Conservation (phyloP, 2,113 vertebrate species). For the Condylura cristata region DNA sequence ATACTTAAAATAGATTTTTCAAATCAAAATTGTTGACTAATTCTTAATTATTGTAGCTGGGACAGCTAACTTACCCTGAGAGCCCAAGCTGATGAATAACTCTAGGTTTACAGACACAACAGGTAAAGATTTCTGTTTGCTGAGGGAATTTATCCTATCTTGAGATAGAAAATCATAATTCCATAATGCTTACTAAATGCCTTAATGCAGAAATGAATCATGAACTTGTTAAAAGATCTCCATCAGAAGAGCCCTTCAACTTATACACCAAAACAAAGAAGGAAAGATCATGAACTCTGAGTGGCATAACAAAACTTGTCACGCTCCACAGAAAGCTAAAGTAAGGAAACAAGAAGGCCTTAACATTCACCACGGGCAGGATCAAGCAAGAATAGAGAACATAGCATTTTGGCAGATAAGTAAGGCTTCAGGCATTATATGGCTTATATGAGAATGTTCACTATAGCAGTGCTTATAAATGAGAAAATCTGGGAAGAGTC, state of each 20-base stretch:
- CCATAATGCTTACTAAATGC: constrained; percentile 43
- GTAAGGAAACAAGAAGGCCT: neutral
- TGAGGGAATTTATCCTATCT: constrained; percentile 36
- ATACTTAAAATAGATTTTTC: constrained; percentile 36
- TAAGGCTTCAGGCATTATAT: neutral
- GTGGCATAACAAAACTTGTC: constrained; percentile 48
- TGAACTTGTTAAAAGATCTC: constrained; percentile 51
- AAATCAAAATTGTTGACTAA: neutral
- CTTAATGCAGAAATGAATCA: constrained; percentile 45
- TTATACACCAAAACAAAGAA: neutral
- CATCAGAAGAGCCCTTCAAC: constrained; percentile 38
- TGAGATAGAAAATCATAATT: constrained; percentile 52
- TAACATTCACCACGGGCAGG: neutral
- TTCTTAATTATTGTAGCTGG: neutral
- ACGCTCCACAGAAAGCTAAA: constrained; percentile 28
- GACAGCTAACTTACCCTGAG: constrained; percentile 12
- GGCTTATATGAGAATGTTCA: neutral
- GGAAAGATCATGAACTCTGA: constrained; percentile 33
- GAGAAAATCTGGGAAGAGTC: neutral
- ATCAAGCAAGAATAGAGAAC: neutral
- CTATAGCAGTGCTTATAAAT: constrained; percentile 7
- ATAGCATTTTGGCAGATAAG: neutral
- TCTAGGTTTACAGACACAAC: constrained; percentile 32
- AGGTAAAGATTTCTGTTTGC: constrained; percentile 59
- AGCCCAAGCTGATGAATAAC: constrained; percentile 2